Conservation (phyloP, 2,113 vertebrate genomes). For the Silurus asotus region DNA sequence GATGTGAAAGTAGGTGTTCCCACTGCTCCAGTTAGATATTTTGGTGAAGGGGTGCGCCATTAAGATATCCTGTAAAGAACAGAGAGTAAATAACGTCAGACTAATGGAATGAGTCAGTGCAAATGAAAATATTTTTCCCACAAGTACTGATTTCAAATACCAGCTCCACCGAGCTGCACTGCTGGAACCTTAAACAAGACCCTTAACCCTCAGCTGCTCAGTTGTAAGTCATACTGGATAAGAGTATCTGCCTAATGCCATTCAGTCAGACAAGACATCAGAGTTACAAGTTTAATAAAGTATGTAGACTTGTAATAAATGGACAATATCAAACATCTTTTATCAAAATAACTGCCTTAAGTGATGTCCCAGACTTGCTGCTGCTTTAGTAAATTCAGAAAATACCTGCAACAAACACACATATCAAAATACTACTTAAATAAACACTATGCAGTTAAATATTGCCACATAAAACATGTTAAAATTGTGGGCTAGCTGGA, state of each 20-base stretch:
- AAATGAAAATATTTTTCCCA: not conserved
- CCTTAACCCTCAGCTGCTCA: too few relatives aligned
- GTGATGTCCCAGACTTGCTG: not conserved
- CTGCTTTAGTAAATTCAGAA: not conserved
- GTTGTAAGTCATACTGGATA: too few relatives aligned
- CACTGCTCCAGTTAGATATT: slow-evolving; percentile 98
- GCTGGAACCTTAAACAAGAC: too few relatives aligned
- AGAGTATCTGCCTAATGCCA: too few relatives aligned
- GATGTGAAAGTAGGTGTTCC: slow-evolving; percentile 96
- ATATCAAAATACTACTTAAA: not conserved
- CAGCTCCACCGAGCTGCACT: too few relatives aligned
- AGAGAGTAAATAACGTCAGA: not conserved
- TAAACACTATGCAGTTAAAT: not conserved
- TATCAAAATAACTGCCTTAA: not conserved
- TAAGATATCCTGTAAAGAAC: slow-evolving; percentile 80
- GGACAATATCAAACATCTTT: not conserved
- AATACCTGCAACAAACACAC: not conserved
- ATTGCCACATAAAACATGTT: not conserved
- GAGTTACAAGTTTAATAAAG: not conserved
- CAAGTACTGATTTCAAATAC: too few relatives aligned
- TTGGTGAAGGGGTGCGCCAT: slow-evolving; percentile 94
- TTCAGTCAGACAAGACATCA: not conserved
- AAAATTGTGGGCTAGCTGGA: too few relatives aligned
- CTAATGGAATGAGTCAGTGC: not conserved
- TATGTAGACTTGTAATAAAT: not conserved